These are phyloP conservation scores for Podocnemis expansa DNA, from an alignment of 2,113 vertebrate species.

Conservation along the genomic window DNA sequence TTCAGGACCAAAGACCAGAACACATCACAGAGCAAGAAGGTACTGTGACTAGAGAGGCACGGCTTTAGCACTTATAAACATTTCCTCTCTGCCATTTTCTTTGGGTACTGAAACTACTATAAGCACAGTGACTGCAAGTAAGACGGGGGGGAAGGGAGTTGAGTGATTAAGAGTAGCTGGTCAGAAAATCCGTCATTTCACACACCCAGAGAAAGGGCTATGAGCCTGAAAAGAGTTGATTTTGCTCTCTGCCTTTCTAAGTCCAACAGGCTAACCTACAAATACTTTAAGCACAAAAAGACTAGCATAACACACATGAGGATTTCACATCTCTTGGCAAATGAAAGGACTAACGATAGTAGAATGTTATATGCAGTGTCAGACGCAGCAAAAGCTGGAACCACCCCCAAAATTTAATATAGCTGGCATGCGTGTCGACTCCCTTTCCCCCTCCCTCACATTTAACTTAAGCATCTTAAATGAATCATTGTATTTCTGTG, in stretches of 20 bases:
- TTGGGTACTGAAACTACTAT: neutral
- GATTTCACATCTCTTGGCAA: neutral
- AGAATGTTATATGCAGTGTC: neutral
- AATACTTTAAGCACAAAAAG: constrained; percentile 11
- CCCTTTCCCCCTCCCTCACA: neutral
- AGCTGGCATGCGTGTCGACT: neutral
- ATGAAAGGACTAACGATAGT: neutral
- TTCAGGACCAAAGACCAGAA: neutral
- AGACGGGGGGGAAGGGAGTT: neutral
- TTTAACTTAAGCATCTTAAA: constrained; percentile 27
- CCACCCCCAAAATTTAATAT: neutral
- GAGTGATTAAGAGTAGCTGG: neutral
- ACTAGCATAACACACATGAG: neutral
- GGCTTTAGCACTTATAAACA: accelerated
- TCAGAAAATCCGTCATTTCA: constrained; percentile 5
- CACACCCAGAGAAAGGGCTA: neutral
- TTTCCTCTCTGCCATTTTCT: neutral
- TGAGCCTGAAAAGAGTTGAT: constrained; percentile 31
- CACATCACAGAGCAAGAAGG: accelerated
- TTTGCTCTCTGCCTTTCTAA: constrained; percentile 22
- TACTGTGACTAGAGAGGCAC: neutral
- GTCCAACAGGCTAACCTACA: neutral
- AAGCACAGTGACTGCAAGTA: neutral
- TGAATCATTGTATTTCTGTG: neutral
- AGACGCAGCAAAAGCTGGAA: neutral